Evolutionary conservation across 1,140 invertebrate genomes (phyloP).

Genomic region (Condylostylus longicornis): DNA sequence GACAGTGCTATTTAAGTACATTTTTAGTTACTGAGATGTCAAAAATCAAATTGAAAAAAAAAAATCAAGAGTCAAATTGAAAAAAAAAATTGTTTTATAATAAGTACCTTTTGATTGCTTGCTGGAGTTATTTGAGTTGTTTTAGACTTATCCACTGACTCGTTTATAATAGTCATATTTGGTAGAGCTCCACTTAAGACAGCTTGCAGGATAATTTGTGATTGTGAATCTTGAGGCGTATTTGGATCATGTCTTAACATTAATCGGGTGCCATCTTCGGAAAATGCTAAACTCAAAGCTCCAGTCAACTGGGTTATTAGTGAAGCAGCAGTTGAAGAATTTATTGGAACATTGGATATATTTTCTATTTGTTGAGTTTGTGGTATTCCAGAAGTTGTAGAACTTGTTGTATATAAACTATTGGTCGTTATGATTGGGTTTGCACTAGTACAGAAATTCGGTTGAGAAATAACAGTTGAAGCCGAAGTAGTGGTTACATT

Average conservation of each 20-base stretch:
- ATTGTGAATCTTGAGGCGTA: constrained; percentile 28
- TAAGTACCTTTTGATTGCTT: too few relatives aligned
- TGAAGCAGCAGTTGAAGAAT: constrained; percentile 21
- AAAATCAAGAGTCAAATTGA: too few relatives aligned
- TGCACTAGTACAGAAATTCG: constrained; percentile 5
- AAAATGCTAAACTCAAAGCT: constrained; percentile 25
- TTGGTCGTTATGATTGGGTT: neutral
- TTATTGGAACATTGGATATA: constrained; percentile 24
- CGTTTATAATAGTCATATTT: constrained; percentile 31
- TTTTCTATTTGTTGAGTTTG: constrained; percentile 23
- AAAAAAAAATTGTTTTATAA: too few relatives aligned
- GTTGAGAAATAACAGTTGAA: neutral
- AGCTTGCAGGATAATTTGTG: constrained; percentile 28
- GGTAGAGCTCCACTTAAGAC: constrained; percentile 27
- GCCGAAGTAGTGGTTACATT: neutral
- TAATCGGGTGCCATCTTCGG: constrained; percentile 27
- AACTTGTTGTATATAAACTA: constrained; percentile 14
- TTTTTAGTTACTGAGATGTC: too few relatives aligned
- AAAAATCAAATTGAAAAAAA: too few relatives aligned
- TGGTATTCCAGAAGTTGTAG: constrained; percentile 21
- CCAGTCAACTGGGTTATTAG: constrained; percentile 28
- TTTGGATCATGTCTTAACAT: constrained; percentile 29
- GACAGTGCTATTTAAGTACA: too few relatives aligned
- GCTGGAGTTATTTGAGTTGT: too few relatives aligned
- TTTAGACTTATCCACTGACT: constrained; percentile 23